Base-by-base conservation (phyloP, 1,140 invertebrate genomes). In the Lepidurus apus region DNA sequence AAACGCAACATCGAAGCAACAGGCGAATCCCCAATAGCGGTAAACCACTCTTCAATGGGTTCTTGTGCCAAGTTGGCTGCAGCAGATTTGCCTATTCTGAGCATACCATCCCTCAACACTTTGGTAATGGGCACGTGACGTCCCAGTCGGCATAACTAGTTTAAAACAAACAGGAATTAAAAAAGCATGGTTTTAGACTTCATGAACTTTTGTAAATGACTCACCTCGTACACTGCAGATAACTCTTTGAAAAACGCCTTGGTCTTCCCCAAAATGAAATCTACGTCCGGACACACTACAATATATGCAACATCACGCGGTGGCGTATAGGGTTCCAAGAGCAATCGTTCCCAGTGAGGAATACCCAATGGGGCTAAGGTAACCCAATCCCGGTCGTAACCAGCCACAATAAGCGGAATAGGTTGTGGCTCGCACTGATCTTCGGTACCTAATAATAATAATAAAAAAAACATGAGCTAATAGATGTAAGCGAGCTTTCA, bases 351-450 rank as follows among this genome's bases (percentile, higher is more conserved):
- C 97, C 97, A 98, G 83, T 94, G 95, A 78, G 93, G 92, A 34
- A 99, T 87, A 21, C 95, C 93, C 84, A 96, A 95, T 0, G 97
- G 97, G 11, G 95, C 95, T 34, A 98, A 86, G 2, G 94, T 93
- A 3, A 98, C 85, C 94, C 95, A 98, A 85, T 99, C 97, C 82
- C 95, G 93, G 81, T 98, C 97, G 86, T 95, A 92, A 1, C 96
- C 96, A 47, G 97, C 94, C 74, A 98, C 89, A 26, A 98, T 87
- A 6, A 94, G 93, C 8, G 97, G 97, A 82, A 99, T 96, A 1
- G 96, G 96, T 86, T 98, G 96, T 10, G 97, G 96, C 83, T 98
- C 96, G 86, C 95, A 97, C 74, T 95, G 91, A 84, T 98, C 96
- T 83, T 97, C 95, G 26, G 95, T 95, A 76, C 89, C 89, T 87